phyloP scores from a whole-genome alignment of 2,888 invertebrate species.

The Fragum whitleyi region DNA sequence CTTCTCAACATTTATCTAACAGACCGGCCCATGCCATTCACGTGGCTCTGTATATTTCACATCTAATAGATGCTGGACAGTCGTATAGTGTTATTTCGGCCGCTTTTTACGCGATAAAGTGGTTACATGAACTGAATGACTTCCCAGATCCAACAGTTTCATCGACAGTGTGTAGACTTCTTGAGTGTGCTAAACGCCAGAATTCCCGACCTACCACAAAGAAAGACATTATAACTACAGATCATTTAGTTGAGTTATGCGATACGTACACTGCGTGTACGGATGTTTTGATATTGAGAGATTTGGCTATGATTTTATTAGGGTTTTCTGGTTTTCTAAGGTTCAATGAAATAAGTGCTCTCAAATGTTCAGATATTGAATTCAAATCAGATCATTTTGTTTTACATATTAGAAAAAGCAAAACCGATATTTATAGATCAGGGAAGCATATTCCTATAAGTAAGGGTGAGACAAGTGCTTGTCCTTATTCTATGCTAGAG shows the following conservation, averaged over 20 bases:
- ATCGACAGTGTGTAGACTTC: conserved; percentile 13
- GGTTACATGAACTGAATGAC: conserved; percentile 37
- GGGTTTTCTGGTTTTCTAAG: conserved; percentile 38
- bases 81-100: conserved; percentile 13
- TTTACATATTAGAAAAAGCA: conserved; percentile 11
- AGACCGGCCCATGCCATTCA: conserved; percentile 28
- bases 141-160: conserved; percentile 32
- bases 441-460: no score
- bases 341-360: conserved; percentile 29
- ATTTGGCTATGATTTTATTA: conserved; percentile 31
- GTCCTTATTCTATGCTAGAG: no score
- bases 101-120: conserved; percentile 27
- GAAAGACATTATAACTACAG: conserved; percentile 27
- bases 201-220: conserved; percentile 16
- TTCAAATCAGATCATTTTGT: conserved; percentile 24
- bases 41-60: conserved; percentile 19
- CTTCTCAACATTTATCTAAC: neutral
- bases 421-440: no score
- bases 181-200: conserved; percentile 32
- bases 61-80: neutral
- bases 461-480: no score
- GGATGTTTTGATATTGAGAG: conserved; percentile 35
- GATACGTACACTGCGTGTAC: conserved; percentile 3
- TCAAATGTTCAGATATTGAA: conserved; percentile 26
- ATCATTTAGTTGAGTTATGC: conserved; percentile 20